Evolutionary conservation across 2,888 invertebrate genomes (phyloP).

Genomic region (Hemaris fuciformis): DNA sequence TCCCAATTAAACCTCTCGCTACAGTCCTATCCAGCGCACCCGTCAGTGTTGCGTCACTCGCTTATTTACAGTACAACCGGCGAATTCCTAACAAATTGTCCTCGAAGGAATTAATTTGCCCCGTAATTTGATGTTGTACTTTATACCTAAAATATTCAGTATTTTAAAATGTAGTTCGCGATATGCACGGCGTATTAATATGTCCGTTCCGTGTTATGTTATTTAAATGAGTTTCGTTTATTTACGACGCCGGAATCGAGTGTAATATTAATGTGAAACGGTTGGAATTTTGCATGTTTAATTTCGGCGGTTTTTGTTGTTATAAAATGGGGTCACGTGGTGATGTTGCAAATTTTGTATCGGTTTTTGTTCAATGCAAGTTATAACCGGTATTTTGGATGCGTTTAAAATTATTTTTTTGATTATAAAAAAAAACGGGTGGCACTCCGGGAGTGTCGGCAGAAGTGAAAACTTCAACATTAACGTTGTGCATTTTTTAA

Average conservation of each 20-base stretch:
- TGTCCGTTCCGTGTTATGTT: not conserved
- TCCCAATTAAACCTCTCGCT: not conserved
- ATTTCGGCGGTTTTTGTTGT: not conserved
- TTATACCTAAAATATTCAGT: constrained; percentile 6
- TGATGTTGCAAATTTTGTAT: no score
- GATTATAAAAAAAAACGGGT: no score
- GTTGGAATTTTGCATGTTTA: not conserved
- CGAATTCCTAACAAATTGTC: constrained; percentile 20
- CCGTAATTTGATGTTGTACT: constrained; percentile 10
- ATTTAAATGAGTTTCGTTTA: not conserved
- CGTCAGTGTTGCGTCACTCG: constrained; percentile 16
- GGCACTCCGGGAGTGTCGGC: no score
- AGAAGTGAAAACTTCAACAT: no score
- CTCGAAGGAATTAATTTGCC: constrained; percentile 9
- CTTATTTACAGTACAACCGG: constrained; percentile 16
- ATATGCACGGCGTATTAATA: not conserved
- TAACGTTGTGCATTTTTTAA: no score
- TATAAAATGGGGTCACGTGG: no score
- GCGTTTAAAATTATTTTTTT: no score
- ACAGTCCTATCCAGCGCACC: not conserved
- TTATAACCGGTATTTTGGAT: no score
- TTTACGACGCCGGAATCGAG: not conserved
- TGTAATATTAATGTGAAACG: not conserved
- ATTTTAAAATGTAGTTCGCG: not conserved
- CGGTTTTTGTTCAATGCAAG: no score